Conservation (phyloP, 2,797 vertebrate genomes). For the Lutjanus campechanus region DNA sequence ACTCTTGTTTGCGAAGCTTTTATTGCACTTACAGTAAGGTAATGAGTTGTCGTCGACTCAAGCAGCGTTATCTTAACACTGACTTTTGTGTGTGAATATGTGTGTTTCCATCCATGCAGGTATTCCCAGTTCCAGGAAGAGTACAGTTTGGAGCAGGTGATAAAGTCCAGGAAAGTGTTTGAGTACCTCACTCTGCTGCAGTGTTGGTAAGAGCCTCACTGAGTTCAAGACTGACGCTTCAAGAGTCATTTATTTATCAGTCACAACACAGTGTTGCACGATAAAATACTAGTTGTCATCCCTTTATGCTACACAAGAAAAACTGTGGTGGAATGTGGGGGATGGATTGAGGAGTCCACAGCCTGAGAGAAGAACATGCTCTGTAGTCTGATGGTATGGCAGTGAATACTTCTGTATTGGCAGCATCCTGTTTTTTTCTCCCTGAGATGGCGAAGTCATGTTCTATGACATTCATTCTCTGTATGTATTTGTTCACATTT, state of each 20-base stretch:
- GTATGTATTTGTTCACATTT: no score
- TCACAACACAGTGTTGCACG: neutral
- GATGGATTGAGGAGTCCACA: neutral
- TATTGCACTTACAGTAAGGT: no score
- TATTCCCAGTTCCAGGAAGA: slow-evolving; percentile 95
- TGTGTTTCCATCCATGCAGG: slow-evolving; percentile 72
- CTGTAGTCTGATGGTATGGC: neutral
- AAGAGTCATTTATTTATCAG: neutral
- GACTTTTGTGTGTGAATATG: neutral
- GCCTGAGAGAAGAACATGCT: neutral
- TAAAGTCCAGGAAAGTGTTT: slow-evolving; percentile 90
- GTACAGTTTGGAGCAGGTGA: slow-evolving; percentile 93
- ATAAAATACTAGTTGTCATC: neutral
- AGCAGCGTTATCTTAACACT: no score
- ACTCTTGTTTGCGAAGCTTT: no score
- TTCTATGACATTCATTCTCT: no score
- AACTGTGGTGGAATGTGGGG: neutral
- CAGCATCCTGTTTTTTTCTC: no score
- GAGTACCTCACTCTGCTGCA: slow-evolving; percentile 95
- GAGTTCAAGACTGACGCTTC: neutral
- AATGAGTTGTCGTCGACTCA: no score
- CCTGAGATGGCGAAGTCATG: no score
- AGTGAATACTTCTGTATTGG: no score
- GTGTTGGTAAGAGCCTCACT: slow-evolving; percentile 91
- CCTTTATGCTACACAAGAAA: neutral